Base-by-base conservation (phyloP, 1,140 invertebrate species). In the Drosophila pectinifera region DNA sequence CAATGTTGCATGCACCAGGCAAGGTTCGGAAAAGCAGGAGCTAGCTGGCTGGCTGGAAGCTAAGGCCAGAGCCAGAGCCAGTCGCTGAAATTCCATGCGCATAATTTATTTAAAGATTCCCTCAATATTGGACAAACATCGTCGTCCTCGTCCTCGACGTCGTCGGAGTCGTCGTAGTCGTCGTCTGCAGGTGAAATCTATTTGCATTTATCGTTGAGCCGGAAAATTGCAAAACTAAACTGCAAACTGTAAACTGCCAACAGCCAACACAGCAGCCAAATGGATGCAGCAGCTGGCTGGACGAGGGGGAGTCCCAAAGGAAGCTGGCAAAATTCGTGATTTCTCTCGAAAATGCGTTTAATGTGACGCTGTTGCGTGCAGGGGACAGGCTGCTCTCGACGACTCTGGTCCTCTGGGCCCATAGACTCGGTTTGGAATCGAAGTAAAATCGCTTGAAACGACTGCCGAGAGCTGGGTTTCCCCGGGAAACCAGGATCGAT, bases 161-260 rank as follows among this genome's bases (percentile, higher is more conserved):
- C 4, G 26, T 28, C n/a, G n/a, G n/a, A n/a, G n/a, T 34, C 11
- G 11, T 51, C 0, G 28, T 36, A 18, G 28, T 51, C 49, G 49
- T 36, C 49, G 84, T 85, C 84, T 89, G 85, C 84, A 89, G 84
- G 85, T 89, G 80, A 89, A 89, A 89, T 90, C 85, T 90, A 84
- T 89, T 89, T 89, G 83, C 84, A 89, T 89, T 90, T 89, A 90
- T 89, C 82, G 83, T 86, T 88, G 83, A 86, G 79, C 83, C 81
- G 83, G 83, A 86, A 86, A 86, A 86, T 89, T 86, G 83, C 84
- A 80, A 89, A 77, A 83, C 82, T 88, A 83, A 88, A 89, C 83
- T 80, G 78, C 78, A 79, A 79, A 61, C 73, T 77, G 74, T 56
- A 73, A 55, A 73, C 75, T 79, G 62, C 54, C 54, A 70, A 69